Evolutionary conservation across 2,888 invertebrate genomes (phyloP), one percentile per base, ranked within the genome.

Genomic region (Conchocele bisecta): DNA sequence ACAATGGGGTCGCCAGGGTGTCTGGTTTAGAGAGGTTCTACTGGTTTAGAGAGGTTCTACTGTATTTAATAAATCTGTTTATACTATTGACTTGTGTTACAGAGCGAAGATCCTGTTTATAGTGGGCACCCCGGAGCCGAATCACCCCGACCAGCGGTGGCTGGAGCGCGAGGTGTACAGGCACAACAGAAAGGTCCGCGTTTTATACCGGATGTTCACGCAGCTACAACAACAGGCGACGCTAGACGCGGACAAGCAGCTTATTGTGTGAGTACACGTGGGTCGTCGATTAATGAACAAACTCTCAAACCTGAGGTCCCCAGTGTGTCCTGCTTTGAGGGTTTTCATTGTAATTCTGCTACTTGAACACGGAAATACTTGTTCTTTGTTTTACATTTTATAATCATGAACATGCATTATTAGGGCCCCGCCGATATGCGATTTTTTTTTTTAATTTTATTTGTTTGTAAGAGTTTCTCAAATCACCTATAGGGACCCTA

Each of bases 131-230:
- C 92, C 95, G 1, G 96, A 97, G 0, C 95, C 95, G 89, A 99
- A 99, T 90, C 96, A 98, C 78, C 96, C 96, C 91, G 99, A 99
- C 91, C 99, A 99, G 91, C 92, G 97, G 76, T 96, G 96, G 91
- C 95, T 98, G 86, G 98, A 99, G 92, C 98, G 96, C 91, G 94
- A 96, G 89, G 94, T 98, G 68, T 93, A 94, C 15, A 93, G 94
- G 88, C 92, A 94, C 39, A 94, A 95, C 88, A 95, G 95, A 0
- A 92, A 94, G 29, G 94, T 96, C 37, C 93, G 93, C 89, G 94
- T 98, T 26, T 92, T 96, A 39, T 93, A 98, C 29, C 26, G 66
- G 46, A 72, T 66, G 28, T 66, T 72, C 29, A 22, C 46, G 17
- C 57, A 72, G 33, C 39, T 72, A 1, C 28, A 48, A 6, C 7